Conservation (phyloP, 2,797 vertebrate genomes). For the Hydrophis major region DNA sequence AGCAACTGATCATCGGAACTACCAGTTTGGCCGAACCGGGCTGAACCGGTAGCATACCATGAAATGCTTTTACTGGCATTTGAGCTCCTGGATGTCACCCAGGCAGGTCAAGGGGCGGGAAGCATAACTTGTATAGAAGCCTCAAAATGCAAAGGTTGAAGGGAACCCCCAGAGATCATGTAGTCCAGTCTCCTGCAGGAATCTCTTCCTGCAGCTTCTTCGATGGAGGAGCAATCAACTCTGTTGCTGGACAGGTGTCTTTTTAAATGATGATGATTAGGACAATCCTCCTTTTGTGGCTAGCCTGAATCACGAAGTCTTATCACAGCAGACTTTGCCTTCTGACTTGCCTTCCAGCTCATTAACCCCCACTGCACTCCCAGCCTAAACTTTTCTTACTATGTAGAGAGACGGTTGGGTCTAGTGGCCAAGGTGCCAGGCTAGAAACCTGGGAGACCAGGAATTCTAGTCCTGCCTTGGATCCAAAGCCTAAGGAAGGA, state of each 20-base stretch:
- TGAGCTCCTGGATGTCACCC: not conserved
- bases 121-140: not conserved
- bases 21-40: too few species aligned
- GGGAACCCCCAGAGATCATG: not conserved
- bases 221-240: not conserved
- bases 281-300: not conserved
- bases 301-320: not conserved
- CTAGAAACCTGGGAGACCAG: not conserved
- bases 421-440: not conserved
- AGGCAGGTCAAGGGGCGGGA: not conserved
- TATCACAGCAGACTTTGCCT: not conserved
- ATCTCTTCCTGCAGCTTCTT: not conserved
- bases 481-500: not conserved
- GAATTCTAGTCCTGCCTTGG: not conserved
- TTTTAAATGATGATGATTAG: not conserved
- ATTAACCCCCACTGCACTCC: too few species aligned
- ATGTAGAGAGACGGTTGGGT: not conserved
- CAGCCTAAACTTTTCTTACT: not conserved
- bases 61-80: not conserved
- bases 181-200: not conserved
- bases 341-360: not conserved
- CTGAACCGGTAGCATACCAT: too few species aligned
- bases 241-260: not conserved
- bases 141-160: not conserved
- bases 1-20: too few species aligned